Evolutionary conservation across 2,797 vertebrate genomes (phyloP), one percentile per base, ranked within the genome.

Genomic region (Psittacula derbiana): DNA sequence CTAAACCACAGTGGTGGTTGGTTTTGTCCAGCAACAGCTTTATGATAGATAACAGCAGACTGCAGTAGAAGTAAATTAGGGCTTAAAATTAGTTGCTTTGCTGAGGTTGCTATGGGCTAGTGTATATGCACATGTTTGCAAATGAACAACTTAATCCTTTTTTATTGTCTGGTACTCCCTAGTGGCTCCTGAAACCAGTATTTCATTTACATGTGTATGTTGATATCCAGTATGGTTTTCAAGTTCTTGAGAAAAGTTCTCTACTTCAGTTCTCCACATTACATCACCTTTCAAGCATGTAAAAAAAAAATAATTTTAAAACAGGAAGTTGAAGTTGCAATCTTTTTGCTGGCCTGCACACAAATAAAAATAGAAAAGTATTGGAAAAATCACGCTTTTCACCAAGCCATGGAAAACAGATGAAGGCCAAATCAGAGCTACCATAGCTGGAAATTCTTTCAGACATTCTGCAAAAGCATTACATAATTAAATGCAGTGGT

Each of bases 361-460:
- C 75, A 93, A 85, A 92, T 82, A 73, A 86, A 93, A 95, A 90
- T 67, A 67, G 94, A 73, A 88, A 93, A 90, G 53, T 80, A 84
- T 75, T 95, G 92, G 93, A 95, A 96, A 92, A 96, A 86, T 78
- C 31, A 16, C 36, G 62, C 60, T 88, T 95, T 95, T 88, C 66
- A 93, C 73, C 24, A 83, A 91, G 76, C 73, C 84, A 88, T 75
- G 73, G 75, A 94, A 96, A 96, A 96, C 38, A 95, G 55, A 95
- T 49, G 70, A 96, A 93, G 89, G 94, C 95, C 91, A 96, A 93
- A 70, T 88, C 80, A 83, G 64, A 97, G 88, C 40, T 84, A 88
- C 84, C 88, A 80, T 95, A 95, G 64, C 67, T 88, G 72, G 64
- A 93, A 94, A 88, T 85, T 88, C 69, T 90, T 95, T 96, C 86